Conservation (phyloP, 1,140 invertebrate species). For the Magallana angulata region DNA sequence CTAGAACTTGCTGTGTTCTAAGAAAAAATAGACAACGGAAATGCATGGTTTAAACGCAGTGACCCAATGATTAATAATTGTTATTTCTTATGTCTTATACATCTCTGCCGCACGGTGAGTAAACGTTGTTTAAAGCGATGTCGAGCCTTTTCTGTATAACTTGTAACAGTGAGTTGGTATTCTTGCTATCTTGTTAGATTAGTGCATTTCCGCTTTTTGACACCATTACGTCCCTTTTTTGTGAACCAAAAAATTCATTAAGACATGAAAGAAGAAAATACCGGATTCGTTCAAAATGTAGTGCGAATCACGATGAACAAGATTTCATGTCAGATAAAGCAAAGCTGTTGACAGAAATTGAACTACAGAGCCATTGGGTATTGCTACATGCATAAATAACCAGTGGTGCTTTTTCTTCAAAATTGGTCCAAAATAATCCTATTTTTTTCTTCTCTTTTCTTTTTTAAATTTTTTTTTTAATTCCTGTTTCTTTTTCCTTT, state of each 20-base stretch:
- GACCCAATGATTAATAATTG: constrained; percentile 19
- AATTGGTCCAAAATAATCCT: no score
- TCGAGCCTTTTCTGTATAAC: constrained; percentile 12
- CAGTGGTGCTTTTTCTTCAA: no score
- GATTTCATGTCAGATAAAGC: constrained; percentile 10
- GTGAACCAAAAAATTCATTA: not conserved
- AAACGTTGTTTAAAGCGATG: constrained; percentile 3
- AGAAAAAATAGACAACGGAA: not conserved
- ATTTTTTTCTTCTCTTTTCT: no score
- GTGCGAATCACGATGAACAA: not conserved
- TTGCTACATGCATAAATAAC: no score
- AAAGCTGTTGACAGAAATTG: not conserved
- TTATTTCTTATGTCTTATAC: not conserved
- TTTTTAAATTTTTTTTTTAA: no score
- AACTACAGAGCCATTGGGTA: no score
- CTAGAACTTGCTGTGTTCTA: not conserved
- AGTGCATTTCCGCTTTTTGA: constrained; percentile 21
- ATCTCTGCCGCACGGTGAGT: not conserved
- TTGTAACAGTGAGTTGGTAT: constrained; percentile 17
- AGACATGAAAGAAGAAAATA: constrained; percentile 2
- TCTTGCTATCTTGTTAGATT: constrained; percentile 2
- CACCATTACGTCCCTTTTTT: not conserved
- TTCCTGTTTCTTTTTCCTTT: no score
- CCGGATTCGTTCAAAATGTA: not conserved
- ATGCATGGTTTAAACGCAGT: constrained; percentile 21